Conservation (phyloP, 2,888 invertebrate species). For the Thera britannica region DNA sequence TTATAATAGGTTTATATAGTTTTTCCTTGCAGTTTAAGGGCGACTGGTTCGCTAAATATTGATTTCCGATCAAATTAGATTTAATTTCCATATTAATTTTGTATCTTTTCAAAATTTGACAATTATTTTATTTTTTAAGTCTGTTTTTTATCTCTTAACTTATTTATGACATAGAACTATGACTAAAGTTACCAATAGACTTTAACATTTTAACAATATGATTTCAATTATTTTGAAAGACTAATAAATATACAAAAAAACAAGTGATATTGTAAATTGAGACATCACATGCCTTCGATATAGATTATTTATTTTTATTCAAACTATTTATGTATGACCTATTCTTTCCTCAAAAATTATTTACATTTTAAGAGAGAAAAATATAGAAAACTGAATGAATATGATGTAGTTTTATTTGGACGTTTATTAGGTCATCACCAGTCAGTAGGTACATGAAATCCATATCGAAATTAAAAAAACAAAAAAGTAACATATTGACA, state of each 20-base stretch:
- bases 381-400: slow-evolving; percentile 72
- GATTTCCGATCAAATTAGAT: slow-evolving; percentile 58
- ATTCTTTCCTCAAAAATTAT: slow-evolving; percentile 65
- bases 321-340: slow-evolving; percentile 66
- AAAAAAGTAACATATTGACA: too few species aligned
- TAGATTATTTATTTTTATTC: slow-evolving; percentile 71
- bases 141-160: slow-evolving; percentile 71
- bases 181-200: slow-evolving; percentile 80
- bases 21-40: slow-evolving; percentile 56
- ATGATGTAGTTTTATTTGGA: slow-evolving; percentile 52
- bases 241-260: neutral
- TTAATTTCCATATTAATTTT: slow-evolving; percentile 41
- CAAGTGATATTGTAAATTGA: slow-evolving; percentile 49
- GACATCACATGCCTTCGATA: slow-evolving; percentile 72
- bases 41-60: slow-evolving; percentile 73
- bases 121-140: slow-evolving; percentile 58
- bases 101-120: slow-evolving; percentile 33
- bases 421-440: neutral
- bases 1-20: slow-evolving; percentile 51
- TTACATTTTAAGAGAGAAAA: slow-evolving; percentile 75
- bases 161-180: slow-evolving; percentile 79
- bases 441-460: neutral
- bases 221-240: slow-evolving; percentile 46
- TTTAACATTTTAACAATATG: slow-evolving; percentile 55
- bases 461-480: too few species aligned